Percentiles rank a stretch among this genome's conserved stretches.
phyloP scores from a whole-genome alignment of 1,140 invertebrate species.

The Solen grandis region DNA sequence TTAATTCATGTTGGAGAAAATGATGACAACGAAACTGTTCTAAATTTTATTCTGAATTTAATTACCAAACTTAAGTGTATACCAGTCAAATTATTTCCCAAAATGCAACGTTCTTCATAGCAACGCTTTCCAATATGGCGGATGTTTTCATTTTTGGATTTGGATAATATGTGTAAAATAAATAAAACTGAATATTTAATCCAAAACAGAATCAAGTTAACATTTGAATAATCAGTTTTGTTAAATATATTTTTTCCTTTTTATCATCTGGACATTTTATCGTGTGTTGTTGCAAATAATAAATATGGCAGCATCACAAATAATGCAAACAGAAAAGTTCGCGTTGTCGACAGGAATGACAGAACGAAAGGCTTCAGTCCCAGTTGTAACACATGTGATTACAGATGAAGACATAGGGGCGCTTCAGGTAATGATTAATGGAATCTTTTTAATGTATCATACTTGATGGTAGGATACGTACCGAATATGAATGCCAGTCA shows the following conservation, averaged over 20 bases:
- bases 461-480: background rate
- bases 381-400: constrained; percentile 78
- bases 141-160: constrained; percentile 41
- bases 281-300: background rate
- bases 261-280: background rate
- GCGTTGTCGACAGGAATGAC: constrained; percentile 15
- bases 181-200: background rate
- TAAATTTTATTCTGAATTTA: too few relatives aligned
- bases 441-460: too few relatives aligned
- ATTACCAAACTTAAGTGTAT: too few relatives aligned
- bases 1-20: too few relatives aligned
- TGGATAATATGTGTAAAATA: constrained; percentile 2
- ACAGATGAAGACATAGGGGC: constrained; percentile 79
- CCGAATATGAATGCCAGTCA: background rate
- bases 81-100: constrained; percentile 21
- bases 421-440: constrained; percentile 67
- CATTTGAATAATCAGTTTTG: background rate
- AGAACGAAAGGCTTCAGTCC: constrained; percentile 54
- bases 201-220: background rate
- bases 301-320: constrained; percentile 41
- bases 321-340: constrained; percentile 42
- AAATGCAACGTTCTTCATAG: constrained; percentile 44
- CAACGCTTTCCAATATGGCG: constrained; percentile 56
- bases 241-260: background rate
- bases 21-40: too few relatives aligned